Base-by-base conservation (phyloP, 2,888 invertebrate species). In the Phalera bucephala region DNA sequence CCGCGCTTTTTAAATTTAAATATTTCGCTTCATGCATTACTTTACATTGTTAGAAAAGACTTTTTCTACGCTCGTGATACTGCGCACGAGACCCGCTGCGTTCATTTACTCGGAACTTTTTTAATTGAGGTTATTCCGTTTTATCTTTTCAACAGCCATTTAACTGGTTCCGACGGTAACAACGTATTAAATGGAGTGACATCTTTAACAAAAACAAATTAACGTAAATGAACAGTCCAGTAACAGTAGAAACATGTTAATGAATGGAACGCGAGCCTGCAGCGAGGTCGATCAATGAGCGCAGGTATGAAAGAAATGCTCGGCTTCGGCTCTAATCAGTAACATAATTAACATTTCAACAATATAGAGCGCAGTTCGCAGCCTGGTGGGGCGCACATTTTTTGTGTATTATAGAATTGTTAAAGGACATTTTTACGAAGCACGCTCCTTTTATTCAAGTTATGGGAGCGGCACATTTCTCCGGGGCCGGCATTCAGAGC, bases 1-100 rank as follows among this genome's bases (percentile, higher is more conserved):
- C 67, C 75, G 69, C 69, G 69, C 66, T 76, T 80, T 80, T 82
- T 72, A 74, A 72, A 82, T 80, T 76, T 74, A 71, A 75, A 80
- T 80, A 79, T 81, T 81, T 77, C 58, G 69, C 64, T 70, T 46
- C 57, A 57, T 73, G 58, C 72, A 77, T 76, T 75, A 72, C 71
- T 72, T 77, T 75, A 71, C 75, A 72, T 71, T 72, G 69, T 80
- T 74, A 72, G 62, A 57, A 54, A 66, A 71, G 47, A 67, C 57
- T 63, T 58, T 45, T 63, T 67, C 56, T 56, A 52, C 48, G 59
- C 55, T 59, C 52, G 52, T 52, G 52, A 60, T 59, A 55, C 49
- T 60, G 57, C 61, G 64, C 54, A 54, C 34, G 58, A 61, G 45
- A 45, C 50, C 36, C 40, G 46, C 38, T 32, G 25, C 44, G 45